These are phyloP conservation scores for Geotrypetes seraphini DNA, from an alignment of 2,797 vertebrate genomes.

Conservation along the genomic window DNA sequence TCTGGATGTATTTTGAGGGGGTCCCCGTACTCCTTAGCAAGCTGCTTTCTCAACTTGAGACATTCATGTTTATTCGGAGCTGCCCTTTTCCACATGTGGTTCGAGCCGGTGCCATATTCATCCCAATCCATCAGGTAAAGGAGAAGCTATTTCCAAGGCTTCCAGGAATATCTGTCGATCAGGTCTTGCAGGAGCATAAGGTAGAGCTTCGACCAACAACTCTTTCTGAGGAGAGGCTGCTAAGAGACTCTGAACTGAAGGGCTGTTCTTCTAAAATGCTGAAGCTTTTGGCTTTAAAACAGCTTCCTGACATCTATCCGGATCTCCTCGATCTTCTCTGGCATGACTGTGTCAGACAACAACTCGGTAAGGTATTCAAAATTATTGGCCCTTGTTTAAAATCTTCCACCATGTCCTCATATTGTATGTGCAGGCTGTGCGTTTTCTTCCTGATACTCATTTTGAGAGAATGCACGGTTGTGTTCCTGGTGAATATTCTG, in stretches of 20 bases:
- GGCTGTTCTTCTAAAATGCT: conserved; percentile 81
- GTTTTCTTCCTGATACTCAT: too few species aligned
- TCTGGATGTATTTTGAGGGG: conserved; percentile 67
- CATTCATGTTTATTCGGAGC: conserved; percentile 49
- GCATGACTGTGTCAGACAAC: conserved; percentile 64
- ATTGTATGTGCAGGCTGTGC: too few species aligned
- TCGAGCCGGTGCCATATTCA: conserved; percentile 75
- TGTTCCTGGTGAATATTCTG: too few species aligned
- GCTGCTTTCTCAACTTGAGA: conserved; percentile 61
- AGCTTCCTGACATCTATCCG: conserved; percentile 77
- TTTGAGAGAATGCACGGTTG: too few species aligned
- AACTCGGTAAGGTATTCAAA: conserved; percentile 86
- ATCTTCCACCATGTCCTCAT: too few species aligned
- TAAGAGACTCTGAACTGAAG: conserved; percentile 71
- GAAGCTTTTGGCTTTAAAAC: conserved; percentile 83
- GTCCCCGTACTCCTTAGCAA: conserved; percentile 48
- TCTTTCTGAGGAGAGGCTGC: conserved; percentile 80
- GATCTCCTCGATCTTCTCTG: conserved; percentile 81
- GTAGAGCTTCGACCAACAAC: conserved; percentile 89
- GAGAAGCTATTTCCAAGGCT: conserved; percentile 80
- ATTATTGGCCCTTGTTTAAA: too few species aligned
- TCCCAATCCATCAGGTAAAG: conserved; percentile 91
- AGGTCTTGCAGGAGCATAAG: conserved; percentile 82
- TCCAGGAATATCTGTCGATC: conserved; percentile 65
- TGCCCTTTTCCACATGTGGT: conserved; percentile 89